A percentile compares a stretch with the other conserved stretches of the same genome.
Evolutionary conservation across 2,797 vertebrate species (phyloP).

Genomic region (Hyperoplus immaculatus): DNA sequence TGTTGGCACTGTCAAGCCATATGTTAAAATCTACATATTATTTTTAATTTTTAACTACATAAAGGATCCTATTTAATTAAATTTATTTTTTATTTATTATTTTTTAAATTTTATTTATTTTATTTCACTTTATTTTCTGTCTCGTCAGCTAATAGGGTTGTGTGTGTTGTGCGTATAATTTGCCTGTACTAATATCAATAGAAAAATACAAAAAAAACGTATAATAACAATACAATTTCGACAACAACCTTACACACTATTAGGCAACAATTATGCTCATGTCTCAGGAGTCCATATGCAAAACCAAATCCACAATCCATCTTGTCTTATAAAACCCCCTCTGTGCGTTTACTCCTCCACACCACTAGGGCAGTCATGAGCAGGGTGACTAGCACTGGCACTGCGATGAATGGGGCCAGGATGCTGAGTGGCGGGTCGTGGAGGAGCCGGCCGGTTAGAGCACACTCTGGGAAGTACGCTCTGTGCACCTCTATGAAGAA

Average conservation of each 20-base stretch:
- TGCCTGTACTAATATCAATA: no score
- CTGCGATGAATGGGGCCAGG: constrained; percentile 88
- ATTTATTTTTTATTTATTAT: no score
- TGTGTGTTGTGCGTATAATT: no score
- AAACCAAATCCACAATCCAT: not conserved
- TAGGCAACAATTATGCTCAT: not conserved
- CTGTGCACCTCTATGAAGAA: constrained; percentile 88
- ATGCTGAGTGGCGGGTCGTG: constrained; percentile 86
- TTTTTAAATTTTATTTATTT: no score
- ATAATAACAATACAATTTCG: no score
- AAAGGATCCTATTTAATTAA: no score
- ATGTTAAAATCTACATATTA: no score
- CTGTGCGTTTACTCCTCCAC: constrained; percentile 90
- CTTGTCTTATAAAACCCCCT: constrained; percentile 86
- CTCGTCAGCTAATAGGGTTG: no score
- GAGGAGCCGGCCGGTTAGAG: constrained; percentile 84
- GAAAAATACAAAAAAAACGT: no score
- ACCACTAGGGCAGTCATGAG: constrained; percentile 90
- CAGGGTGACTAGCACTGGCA: constrained; percentile 88
- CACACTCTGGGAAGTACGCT: constrained; percentile 88
- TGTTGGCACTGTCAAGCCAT: no score
- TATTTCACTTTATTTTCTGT: no score
- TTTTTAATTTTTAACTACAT: no score
- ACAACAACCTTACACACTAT: not conserved
- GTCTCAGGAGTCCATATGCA: constrained; percentile 14